Conservation (phyloP, 2,113 vertebrate genomes). For the Chunga burmeisteri region DNA sequence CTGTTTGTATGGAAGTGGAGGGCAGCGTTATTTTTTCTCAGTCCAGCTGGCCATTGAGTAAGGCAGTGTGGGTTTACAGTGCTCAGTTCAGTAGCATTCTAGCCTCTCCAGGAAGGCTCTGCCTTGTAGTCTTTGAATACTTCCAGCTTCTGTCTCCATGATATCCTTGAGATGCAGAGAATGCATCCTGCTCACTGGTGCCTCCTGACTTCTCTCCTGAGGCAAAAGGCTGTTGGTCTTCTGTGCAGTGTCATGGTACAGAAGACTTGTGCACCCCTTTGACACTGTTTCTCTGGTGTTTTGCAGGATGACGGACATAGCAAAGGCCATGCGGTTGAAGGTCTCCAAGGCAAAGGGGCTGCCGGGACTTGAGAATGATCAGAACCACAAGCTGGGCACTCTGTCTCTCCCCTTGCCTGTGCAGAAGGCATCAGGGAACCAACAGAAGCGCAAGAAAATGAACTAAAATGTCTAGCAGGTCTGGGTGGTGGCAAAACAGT, state of each 20-base stretch:
- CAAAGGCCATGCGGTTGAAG: conserved; percentile 88
- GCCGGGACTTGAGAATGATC: neutral
- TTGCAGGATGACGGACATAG: conserved; percentile 81
- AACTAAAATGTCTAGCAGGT: neutral
- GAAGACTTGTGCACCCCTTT: fast-evolving
- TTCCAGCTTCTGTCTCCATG: neutral
- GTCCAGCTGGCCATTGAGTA: neutral
- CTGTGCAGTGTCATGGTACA: fast-evolving
- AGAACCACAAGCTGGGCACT: conserved; percentile 78
- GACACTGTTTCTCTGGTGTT: neutral
- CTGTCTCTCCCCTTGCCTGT: conserved; percentile 82
- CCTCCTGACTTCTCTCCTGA: neutral
- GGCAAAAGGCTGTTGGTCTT: neutral
- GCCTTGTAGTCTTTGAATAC: neutral
- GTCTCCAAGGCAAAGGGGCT: conserved; percentile 68
- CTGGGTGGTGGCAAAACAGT: neutral
- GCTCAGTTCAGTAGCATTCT: neutral
- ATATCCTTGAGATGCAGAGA: neutral
- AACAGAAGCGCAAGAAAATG: conserved; percentile 81
- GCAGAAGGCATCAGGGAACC: conserved; percentile 55
- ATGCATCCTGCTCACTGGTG: fast-evolving
- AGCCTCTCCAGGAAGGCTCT: neutral
- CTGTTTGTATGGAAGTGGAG: neutral
- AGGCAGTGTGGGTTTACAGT: neutral
- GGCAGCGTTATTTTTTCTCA: neutral